Conservation (phyloP, 2,113 vertebrate genomes). For the Caranx melampygus region DNA sequence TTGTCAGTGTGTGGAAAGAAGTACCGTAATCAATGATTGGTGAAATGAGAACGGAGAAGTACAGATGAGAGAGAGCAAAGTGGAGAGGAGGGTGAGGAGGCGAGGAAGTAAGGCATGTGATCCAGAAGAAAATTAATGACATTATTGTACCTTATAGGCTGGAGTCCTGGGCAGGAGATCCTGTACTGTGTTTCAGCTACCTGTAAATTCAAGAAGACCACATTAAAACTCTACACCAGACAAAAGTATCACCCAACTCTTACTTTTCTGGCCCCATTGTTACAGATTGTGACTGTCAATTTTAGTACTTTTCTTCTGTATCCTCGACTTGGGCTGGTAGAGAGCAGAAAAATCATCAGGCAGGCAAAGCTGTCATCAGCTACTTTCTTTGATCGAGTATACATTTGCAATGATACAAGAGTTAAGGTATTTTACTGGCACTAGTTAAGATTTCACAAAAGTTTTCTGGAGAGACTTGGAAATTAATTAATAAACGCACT, state of each 20-base stretch:
- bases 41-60: constrained; percentile 11
- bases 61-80: neutral
- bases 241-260: neutral
- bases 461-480: neutral
- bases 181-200: neutral
- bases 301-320: too few species aligned
- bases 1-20: constrained; percentile 28
- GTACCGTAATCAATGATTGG: constrained; percentile 33
- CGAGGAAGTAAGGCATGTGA: neutral
- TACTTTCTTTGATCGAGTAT: neutral
- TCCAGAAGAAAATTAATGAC: constrained; percentile 12
- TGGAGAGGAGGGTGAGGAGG: neutral
- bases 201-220: constrained; percentile 28
- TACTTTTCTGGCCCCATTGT: neutral
- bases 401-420: neutral
- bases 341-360: too few species aligned
- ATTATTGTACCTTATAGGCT: constrained; percentile 46
- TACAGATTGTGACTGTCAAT: neutral
- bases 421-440: neutral
- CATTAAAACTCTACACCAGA: neutral
- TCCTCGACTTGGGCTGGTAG: too few species aligned
- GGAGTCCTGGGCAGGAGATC: constrained; percentile 14
- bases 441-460: neutral
- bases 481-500: neutral
- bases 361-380: too few species aligned